Percentiles rank a stretch among this genome's conserved stretches.
Evolutionary conservation across 23 tunicate species (phyloP).

Genomic region (Oikopleura dioica): DNA sequence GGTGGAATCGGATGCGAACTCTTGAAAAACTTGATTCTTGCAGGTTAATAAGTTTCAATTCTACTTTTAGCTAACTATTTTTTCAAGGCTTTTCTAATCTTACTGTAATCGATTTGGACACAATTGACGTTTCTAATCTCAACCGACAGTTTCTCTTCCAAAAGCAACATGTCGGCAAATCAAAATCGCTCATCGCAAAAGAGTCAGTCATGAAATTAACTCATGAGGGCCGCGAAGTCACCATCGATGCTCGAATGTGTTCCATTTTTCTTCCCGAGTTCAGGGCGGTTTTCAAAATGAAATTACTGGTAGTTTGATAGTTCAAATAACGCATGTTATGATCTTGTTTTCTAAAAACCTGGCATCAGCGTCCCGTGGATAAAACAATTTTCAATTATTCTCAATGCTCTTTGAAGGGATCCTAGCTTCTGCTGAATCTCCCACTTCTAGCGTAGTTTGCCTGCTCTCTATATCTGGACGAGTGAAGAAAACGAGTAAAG

Average conservation of each 20-base stretch:
- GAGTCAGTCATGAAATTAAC: too few species aligned
- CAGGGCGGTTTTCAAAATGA: too few species aligned
- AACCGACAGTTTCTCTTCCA: slow-evolving; percentile 80
- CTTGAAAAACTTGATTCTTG: slow-evolving; percentile 43
- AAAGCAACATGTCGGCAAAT: slow-evolving; percentile 60
- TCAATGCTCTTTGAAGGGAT: slow-evolving; percentile 75
- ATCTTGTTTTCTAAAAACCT: too few species aligned
- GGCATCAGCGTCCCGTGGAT: slow-evolving; percentile 52
- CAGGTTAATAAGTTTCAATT: slow-evolving; percentile 54
- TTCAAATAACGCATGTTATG: too few species aligned
- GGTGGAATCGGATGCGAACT: slow-evolving; percentile 91
- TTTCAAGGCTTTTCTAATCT: too few species aligned
- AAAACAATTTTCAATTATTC: slow-evolving; percentile 55
- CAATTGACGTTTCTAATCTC: slow-evolving; percentile 72
- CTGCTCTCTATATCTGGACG: too few species aligned
- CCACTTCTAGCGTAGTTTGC: too few species aligned
- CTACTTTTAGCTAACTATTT: too few species aligned
- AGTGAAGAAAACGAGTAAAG: too few species aligned
- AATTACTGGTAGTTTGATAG: too few species aligned
- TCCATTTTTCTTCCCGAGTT: slow-evolving; percentile 63
- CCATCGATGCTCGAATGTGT: slow-evolving; percentile 35
- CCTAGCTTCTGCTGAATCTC: too few species aligned
- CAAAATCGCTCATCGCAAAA: too few species aligned
- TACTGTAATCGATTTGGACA: slow-evolving; percentile 41
- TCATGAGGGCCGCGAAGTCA: slow-evolving; percentile 36